Conservation (phyloP, 2,113 vertebrate species). For the Poeciliopsis turrubarensis region DNA sequence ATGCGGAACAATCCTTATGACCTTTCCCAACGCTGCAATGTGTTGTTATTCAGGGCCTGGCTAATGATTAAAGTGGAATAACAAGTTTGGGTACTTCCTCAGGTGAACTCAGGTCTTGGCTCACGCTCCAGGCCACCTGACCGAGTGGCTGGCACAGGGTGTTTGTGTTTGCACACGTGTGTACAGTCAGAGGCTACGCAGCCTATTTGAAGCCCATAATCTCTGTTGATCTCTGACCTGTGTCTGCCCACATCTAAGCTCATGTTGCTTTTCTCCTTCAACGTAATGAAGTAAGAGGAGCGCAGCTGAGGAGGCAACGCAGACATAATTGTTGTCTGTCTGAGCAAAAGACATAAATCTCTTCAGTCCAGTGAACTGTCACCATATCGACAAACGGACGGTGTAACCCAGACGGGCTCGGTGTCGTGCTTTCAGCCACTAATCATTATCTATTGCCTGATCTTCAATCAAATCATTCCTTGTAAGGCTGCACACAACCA, state of each 20-base stretch:
- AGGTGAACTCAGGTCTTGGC: conserved; percentile 30
- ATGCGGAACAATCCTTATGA: not conserved
- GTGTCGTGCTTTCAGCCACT: conserved; percentile 7
- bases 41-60: conserved; percentile 17
- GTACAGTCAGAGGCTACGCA: not conserved
- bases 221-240: conserved; percentile 59
- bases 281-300: not conserved
- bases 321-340: not conserved
- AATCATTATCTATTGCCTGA: conserved; percentile 4
- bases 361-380: not conserved
- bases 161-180: conserved; percentile 5
- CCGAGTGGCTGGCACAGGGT: conserved; percentile 7
- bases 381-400: conserved; percentile 4
- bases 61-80: conserved; percentile 39
- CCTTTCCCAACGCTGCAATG: not conserved
- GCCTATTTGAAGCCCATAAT: conserved; percentile 69
- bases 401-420: not conserved
- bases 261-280: conserved; percentile 24
- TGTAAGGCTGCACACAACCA: conserved; percentile 3
- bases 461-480: conserved; percentile 27
- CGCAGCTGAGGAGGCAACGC: not conserved
- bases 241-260: conserved; percentile 45
- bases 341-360: conserved; percentile 8
- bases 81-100: conserved; percentile 4
- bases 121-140: conserved; percentile 63